Base-by-base conservation (phyloP, 2,113 vertebrate species). In the Octodon degus region DNA sequence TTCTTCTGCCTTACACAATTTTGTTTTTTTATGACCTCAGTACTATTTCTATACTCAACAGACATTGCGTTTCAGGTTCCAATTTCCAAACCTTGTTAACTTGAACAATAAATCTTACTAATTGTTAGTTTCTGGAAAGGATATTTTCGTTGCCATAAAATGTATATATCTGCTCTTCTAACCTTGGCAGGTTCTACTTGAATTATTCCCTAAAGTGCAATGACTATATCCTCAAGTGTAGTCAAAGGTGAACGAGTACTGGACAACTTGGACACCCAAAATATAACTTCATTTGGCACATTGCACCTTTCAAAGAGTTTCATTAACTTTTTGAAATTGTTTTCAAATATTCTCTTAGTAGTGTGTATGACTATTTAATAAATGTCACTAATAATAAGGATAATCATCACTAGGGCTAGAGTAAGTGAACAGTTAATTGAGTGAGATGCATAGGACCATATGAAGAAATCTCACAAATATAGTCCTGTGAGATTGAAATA, bases 21-120 rank as follows among this genome's bases (percentile, higher is more conserved):
- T 50, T 74, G 5, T 55, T 88, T 65, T 65, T 77, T 37, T 43
- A 67, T 65, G n/a, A 85, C 76, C 27, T 96, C 63, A 77, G 19
- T 3, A 37, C 43, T 76, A 37, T 87, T 86, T 96, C 47, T 86
- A 92, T 80, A 90, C 37, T 65, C 72, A 74, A 47, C 63, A 91
- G 86, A 93, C 92, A 94, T 40, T 77, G 65, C 65, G n/a, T 91
- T 95, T 91, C 30, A 95, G 10, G 90, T 97, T 97, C 92, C 92
- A 83, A 80, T 93, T 96, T 96, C 90, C 93, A 95, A 97, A 95
- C 5, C 27, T 40, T 90, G 63, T 88, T 96, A 86, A 81, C 58
- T 97, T 92, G 79, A 84, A 81, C 86, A 96, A 88, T 97, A 94
- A 96, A 92, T 97, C 95, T 95, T 90, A 24, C 55, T 93, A 67